phyloP scores from a whole-genome alignment of 1,140 invertebrate species.

The Anagrus nilaparvatae region DNA sequence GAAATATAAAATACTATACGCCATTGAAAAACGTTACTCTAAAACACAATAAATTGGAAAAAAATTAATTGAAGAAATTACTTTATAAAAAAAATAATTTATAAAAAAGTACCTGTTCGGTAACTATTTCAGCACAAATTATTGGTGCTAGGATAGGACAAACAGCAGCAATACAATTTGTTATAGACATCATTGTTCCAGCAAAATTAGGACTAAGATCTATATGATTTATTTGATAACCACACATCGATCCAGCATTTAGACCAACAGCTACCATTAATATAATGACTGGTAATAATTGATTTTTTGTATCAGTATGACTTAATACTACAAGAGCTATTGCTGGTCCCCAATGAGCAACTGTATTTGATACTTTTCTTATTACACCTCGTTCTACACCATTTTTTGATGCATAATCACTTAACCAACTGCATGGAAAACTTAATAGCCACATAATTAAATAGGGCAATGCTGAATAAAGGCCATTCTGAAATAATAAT shows the following conservation, averaged over 20 bases:
- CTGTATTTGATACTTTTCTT: conserved; percentile 55
- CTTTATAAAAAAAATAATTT: conserved; percentile 5
- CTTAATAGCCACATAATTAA: conserved; percentile 59
- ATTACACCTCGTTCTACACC: conserved; percentile 42
- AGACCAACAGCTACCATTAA: conserved; percentile 48
- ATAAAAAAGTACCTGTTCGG: conserved; percentile 24
- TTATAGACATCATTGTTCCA: conserved; percentile 54
- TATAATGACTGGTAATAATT: conserved; percentile 32
- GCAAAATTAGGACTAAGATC: conserved; percentile 58
- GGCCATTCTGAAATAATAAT: conserved; percentile 53
- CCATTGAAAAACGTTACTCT: conserved; percentile 44
- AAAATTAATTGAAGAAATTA: not conserved
- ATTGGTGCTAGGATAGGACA: conserved; percentile 50
- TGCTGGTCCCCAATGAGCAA: conserved; percentile 44
- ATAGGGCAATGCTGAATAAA: conserved; percentile 70
- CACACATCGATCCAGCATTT: conserved; percentile 46
- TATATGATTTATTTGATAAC: conserved; percentile 52
- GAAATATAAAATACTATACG: conserved; percentile 47
- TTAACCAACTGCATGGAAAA: conserved; percentile 51
- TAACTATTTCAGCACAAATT: conserved; percentile 41
- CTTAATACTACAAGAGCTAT: conserved; percentile 35
- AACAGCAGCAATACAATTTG: conserved; percentile 53
- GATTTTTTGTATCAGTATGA: conserved; percentile 18
- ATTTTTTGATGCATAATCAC: conserved; percentile 50
- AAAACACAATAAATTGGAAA: conserved; percentile 14